A percentile compares a stretch with the other conserved stretches of the same genome.
These are phyloP conservation scores for Cochlearius cochlearius DNA, from an alignment of 2,113 vertebrate genomes.

Conservation along the genomic window DNA sequence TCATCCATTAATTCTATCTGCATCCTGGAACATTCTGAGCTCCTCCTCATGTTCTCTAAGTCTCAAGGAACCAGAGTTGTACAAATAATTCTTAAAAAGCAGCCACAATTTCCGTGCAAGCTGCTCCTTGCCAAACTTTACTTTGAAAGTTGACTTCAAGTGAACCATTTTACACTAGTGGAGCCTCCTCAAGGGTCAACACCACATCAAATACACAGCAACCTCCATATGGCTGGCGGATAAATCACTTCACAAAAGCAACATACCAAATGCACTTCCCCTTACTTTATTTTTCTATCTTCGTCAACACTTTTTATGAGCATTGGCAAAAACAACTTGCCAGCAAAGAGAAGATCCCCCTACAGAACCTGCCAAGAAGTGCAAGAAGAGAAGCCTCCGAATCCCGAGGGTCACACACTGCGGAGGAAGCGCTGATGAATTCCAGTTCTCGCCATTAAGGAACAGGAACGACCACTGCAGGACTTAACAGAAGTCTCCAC, in stretches of 20 bases:
- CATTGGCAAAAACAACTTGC: background rate
- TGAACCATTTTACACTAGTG: background rate
- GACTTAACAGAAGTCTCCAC: background rate
- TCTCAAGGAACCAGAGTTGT: background rate
- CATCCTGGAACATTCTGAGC: background rate
- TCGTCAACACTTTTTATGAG: background rate
- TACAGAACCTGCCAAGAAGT: background rate
- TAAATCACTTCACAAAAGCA: background rate
- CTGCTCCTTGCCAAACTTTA: background rate
- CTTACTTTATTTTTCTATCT: background rate
- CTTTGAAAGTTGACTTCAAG: background rate
- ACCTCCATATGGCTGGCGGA: background rate
- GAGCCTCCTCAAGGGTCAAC: background rate
- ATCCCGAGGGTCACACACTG: background rate
- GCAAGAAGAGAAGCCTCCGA: background rate
- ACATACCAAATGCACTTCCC: background rate
- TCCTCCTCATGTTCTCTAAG: accelerated
- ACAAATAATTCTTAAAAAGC: background rate
- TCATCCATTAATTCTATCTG: background rate
- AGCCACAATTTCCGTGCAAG: background rate
- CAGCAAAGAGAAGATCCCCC: background rate
- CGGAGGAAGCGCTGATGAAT: background rate
- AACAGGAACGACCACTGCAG: background rate
- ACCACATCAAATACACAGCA: background rate
- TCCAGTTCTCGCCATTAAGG: background rate